These are phyloP conservation scores for Potamilus streckersoni DNA, from an alignment of 1,140 invertebrate genomes.

Conservation along the genomic window DNA sequence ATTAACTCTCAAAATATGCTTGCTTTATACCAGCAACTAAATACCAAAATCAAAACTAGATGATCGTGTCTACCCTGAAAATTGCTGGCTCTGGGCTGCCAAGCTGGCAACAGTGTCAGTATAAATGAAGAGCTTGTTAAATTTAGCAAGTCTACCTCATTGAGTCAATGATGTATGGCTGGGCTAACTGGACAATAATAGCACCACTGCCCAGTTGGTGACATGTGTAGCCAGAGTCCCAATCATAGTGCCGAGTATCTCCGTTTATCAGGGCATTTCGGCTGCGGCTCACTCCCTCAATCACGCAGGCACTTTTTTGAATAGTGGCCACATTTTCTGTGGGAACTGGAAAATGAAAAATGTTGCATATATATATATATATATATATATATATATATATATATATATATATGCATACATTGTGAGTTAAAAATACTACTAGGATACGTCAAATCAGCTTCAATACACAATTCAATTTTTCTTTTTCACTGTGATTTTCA, in stretches of 20 bases:
- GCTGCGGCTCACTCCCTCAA: conserved; percentile 92
- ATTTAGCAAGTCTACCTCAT: conserved; percentile 76
- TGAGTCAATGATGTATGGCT: conserved; percentile 93
- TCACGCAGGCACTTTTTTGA: conserved; percentile 87
- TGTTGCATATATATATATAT: background rate
- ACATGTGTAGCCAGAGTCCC: conserved; percentile 98
- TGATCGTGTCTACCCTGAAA: too few species aligned
- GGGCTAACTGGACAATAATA: conserved; percentile 94
- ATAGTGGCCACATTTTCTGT: conserved; percentile 92
- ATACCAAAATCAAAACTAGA: too few species aligned
- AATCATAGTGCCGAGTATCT: conserved; percentile 94
- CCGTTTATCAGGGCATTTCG: conserved; percentile 97
- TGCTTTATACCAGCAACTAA: too few species aligned
- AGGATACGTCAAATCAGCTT: too few species aligned
- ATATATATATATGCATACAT: too few species aligned
- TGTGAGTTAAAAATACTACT: too few species aligned
- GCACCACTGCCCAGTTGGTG: conserved; percentile 96
- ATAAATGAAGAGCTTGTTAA: background rate
- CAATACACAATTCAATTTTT: too few species aligned
- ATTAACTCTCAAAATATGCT: too few species aligned
- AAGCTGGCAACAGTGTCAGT: too few species aligned
- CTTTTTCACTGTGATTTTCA: too few species aligned
- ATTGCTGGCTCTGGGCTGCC: too few species aligned
- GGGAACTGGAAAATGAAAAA: conserved; percentile 77
- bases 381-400: background rate